Conservation (phyloP, 2,888 invertebrate species). For the Noctua janthina region DNA sequence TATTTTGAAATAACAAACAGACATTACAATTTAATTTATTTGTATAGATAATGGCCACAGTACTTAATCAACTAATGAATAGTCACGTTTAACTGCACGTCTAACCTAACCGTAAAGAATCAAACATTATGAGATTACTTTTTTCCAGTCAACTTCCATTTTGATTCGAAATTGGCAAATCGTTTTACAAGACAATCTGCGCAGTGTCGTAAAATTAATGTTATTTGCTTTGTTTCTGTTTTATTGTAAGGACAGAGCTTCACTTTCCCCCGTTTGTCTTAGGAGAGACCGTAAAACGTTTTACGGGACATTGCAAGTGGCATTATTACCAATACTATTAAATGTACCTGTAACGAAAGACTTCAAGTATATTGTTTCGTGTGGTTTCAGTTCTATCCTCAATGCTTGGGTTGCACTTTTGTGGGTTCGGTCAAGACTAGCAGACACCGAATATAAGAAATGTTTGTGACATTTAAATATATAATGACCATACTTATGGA, state of each 20-base stretch:
- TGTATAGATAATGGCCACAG: background rate
- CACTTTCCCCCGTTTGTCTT: constrained; percentile 46
- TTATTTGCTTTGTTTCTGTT: constrained; percentile 57
- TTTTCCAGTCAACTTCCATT: constrained; percentile 27
- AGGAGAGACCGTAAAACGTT: constrained; percentile 44
- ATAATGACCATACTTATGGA: constrained; percentile 7
- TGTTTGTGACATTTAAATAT: constrained; percentile 19
- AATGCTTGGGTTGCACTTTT: constrained; percentile 9
- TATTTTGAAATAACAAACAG: background rate
- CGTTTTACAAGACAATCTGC: constrained; percentile 46
- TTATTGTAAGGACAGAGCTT: constrained; percentile 46
- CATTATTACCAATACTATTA: constrained; percentile 22
- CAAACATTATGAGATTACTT: constrained; percentile 35
- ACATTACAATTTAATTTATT: background rate
- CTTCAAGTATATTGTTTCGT: background rate
- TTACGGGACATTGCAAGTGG: constrained; percentile 21
- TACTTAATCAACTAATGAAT: constrained; percentile 13
- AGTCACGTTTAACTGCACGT: constrained; percentile 2
- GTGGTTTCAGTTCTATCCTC: constrained; percentile 1
- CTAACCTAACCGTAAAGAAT: constrained; percentile 17
- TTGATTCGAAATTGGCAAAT: constrained; percentile 48
- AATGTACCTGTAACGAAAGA: constrained; percentile 25
- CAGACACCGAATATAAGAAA: constrained; percentile 7
- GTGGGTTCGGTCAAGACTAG: background rate
- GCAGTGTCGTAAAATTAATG: constrained; percentile 52